A percentile compares a stretch with the other conserved stretches of the same genome.
Evolutionary conservation across 64 coral and sea anemone genomes (phyloP).

Genomic region (Platygyra sinensis): DNA sequence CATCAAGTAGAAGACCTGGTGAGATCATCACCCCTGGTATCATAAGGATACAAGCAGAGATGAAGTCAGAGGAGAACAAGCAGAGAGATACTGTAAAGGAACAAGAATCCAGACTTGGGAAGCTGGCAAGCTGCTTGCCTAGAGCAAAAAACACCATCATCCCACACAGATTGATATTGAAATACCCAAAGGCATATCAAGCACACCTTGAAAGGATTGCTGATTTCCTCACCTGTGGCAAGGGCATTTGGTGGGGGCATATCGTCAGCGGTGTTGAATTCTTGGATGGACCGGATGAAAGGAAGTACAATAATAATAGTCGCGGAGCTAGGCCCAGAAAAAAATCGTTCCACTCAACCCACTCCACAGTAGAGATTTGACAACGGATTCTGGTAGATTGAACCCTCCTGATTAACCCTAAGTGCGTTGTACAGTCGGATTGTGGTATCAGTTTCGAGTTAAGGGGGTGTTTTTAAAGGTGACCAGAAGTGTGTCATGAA

Average conservation of each 20-base stretch:
- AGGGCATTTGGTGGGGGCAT: constrained; percentile 51
- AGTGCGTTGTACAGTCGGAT: too few relatives aligned
- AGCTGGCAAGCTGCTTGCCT: constrained; percentile 10
- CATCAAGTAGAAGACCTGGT: constrained; percentile 29
- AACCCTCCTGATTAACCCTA: too few relatives aligned
- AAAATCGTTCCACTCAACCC: too few relatives aligned
- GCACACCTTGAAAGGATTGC: constrained; percentile 62
- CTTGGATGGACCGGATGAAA: too few relatives aligned
- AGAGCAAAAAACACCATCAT: constrained; percentile 55
- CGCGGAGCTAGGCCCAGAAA: too few relatives aligned
- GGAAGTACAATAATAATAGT: too few relatives aligned
- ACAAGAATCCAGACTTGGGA: constrained; percentile 17
- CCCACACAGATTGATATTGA: constrained; percentile 52
- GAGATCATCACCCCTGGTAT: constrained; percentile 40
- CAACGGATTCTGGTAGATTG: too few relatives aligned
- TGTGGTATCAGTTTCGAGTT: neutral
- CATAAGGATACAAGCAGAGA: constrained; percentile 46
- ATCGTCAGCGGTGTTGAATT: constrained; percentile 56
- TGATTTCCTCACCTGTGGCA: constrained; percentile 64
- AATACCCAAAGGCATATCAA: constrained; percentile 45
- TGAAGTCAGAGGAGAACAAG: constrained; percentile 22
- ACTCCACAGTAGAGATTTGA: too few relatives aligned
- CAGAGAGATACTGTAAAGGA: constrained; percentile 22
- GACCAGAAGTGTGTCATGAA: too few relatives aligned
- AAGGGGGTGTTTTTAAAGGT: too few relatives aligned